Base-by-base conservation (phyloP, 1,140 invertebrate species). In the Sipha flava region DNA sequence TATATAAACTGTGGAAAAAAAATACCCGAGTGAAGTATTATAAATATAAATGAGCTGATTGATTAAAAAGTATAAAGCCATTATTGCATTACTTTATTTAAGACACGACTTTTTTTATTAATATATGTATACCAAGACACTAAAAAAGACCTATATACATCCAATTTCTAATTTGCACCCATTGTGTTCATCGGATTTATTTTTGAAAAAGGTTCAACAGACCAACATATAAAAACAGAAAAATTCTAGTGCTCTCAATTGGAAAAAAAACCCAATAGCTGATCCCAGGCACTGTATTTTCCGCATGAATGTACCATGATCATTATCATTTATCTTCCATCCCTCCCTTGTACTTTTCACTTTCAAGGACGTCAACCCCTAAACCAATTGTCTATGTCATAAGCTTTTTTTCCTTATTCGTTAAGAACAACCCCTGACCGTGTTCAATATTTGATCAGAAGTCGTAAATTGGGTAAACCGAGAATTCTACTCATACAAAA, bases 321-420 rank as follows among this genome's bases (percentile, higher is more conserved):
- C 73, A 43, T 77, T 77, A 77, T 77, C 73, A 77, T 77, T 77
- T 77, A 77, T 77, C 52, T 59, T 29, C 52, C 34, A 7, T 2
- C 12, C 21, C 16, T 37, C 34, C 37, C 12, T n/a, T 4, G 2
- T 14, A 18, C 5, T 75, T 34, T 52, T 21, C 47, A 16, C 29
- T 54, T 29, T 54, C 29, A 49, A 34, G 47, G 23, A 37, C 49
- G 34, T 52, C 49, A 21, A 26, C 37, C 49, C 49, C 73, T 77
- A 59, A 77, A 77, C 34, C 73, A 26, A 70, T 70, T 70, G 66
- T 70, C 43, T 43, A 47, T 12, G 66, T 70, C 43, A 47, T 70
- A 70, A 70, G 43, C 23, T 29, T 70, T 70, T 47, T 66, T 68
- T 18, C 6, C 66, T n/a, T 47, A 47, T 70, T 70, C 43, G 23